Evolutionary conservation across 2,797 vertebrate species (phyloP), one percentile per base, ranked within the genome.

Genomic region (Bucorvus abyssinicus): DNA sequence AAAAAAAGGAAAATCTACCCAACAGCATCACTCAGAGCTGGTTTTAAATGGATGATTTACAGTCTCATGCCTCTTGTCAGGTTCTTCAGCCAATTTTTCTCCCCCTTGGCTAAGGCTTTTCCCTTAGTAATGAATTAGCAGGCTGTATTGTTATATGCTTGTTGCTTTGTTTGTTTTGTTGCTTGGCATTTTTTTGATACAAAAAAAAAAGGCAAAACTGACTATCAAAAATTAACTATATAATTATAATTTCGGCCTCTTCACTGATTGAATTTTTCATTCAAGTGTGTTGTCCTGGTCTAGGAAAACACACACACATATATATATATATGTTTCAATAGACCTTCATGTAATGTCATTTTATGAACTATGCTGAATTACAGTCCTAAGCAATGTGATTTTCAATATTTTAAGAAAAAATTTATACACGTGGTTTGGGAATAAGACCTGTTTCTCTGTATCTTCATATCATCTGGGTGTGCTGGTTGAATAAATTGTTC

Each of bases 1-100:
- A 73, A 78, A 93, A 82, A 94, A 78, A 88, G 23, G 36, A 47
- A 89, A 93, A 89, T 73, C 24, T 74, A 78, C 60, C 52, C 61
- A 90, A 29, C 47, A 36, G 27, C 79, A 59, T 95, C 82, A 82
- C 26, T 85, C 68, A 24, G 44, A 71, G n/a, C 50, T 78, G 17
- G 8, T 79, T 79, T 70, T 79, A 81, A 91, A 65, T 56, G 16
- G 30, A 4, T 77, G 26, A 82, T 91, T 81, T 95, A 69, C 47
- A 67, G 69, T 84, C 78, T 71, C 14, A 10, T 45, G 70, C 67
- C 36, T 75, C 67, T 55, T 56, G 50, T 69, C 0, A 2, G 20
- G 19, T 76, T 79, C 34, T 74, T 83, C 50, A 84, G 61, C 45
- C 86, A 70, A 17, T 61, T 82, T 91, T 88, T 89, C 27, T 89